Base-by-base conservation (phyloP, 2,113 vertebrate species). In the Toxotes chatareus region DNA sequence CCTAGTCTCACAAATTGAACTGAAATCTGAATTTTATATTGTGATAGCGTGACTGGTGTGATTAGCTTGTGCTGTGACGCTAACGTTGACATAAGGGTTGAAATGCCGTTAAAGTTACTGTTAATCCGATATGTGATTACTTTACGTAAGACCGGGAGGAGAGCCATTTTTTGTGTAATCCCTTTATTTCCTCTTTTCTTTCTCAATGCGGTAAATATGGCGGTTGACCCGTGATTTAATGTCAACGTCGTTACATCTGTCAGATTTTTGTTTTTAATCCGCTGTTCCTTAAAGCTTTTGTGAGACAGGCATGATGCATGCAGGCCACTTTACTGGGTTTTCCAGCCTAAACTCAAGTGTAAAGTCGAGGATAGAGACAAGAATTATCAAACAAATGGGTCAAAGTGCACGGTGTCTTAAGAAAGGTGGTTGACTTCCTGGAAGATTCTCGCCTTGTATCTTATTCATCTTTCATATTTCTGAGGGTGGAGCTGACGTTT, bases 211-310 rank as follows among this genome's bases (percentile, higher is more conserved):
- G 2, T 19, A 60, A 44, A 6, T n/a, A 16, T 13, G 0, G 2
- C 23, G 9, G 5, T 31, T 34, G 1, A 3, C 8, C 17, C 11
- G 53, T 12, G 11, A 21, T 40, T 8, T 71, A 46, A 56, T 2
- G 9, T 11, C 0, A 8, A 55, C 12, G 32, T 9, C 14, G 46
- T 53, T n/a, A n/a, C 0, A n/a, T 53, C 19, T 12, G 14, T 21
- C 7, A 21, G 0, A 69, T n/a, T 0, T 40, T 34, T 27, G 1
- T 42, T 2, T 63, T 46, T n/a, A 42, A n/a, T 66, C 42, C 36
- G 1, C 19, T 32, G 21, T 56, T 51, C 16, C 19, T 21, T 27
- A 7, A 0, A 5, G 0, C 23, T 55, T 11, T 42, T 17, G 11
- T 4, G 4, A 34, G 3, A 36, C 7, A 17, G 8, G 12, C 34